Conservation (phyloP, 2,113 vertebrate species). For the Diglossa brunneiventris region DNA sequence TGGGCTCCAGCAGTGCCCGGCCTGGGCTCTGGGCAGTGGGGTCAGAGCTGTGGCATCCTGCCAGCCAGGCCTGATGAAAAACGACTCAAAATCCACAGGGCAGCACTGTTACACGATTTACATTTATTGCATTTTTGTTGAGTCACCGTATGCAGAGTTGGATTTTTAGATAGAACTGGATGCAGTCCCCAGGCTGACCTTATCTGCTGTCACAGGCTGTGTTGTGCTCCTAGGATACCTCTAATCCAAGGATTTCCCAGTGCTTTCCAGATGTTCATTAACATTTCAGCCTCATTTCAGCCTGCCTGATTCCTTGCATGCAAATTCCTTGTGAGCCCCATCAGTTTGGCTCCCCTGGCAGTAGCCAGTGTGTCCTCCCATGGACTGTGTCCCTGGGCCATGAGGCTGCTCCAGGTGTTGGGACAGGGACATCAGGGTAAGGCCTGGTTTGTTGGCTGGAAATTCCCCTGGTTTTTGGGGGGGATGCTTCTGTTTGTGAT, state of each 20-base stretch:
- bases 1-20: rapidly evolving
- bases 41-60: background rate
- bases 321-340: background rate
- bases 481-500: background rate
- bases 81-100: background rate
- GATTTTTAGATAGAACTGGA: background rate
- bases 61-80: background rate
- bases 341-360: background rate
- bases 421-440: background rate
- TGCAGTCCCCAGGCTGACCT: background rate
- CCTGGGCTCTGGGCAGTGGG: background rate
- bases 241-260: background rate
- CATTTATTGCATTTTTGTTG: background rate
- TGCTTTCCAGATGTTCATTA: background rate
- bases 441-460: background rate
- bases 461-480: background rate
- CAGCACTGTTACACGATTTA: background rate
- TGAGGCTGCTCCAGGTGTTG: background rate
- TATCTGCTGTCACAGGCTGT: background rate
- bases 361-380: rapidly evolving
- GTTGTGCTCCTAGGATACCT: background rate
- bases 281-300: background rate
- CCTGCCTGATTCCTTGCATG: background rate
- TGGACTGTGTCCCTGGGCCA: background rate
- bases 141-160: background rate